Percentiles rank a stretch among this genome's conserved stretches.
These are phyloP conservation scores for Macrotis lagotis DNA, from an alignment of 2,113 vertebrate genomes.

Conservation along the genomic window DNA sequence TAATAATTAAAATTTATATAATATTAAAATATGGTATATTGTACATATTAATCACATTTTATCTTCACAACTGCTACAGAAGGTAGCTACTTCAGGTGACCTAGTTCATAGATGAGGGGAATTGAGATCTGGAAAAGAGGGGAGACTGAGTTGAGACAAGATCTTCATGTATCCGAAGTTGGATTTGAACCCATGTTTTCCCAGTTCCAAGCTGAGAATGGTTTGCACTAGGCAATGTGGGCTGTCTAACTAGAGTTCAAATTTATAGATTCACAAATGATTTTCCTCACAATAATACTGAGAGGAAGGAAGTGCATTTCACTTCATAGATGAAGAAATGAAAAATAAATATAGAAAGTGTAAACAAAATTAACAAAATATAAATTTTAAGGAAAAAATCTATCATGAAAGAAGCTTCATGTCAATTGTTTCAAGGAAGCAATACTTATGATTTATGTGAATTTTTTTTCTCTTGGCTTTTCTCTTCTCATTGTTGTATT, in stretches of 20 bases:
- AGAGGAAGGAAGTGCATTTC: not conserved
- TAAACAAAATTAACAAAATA: constrained; percentile 21
- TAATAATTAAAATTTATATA: not conserved
- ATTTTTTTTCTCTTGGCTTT: constrained; percentile 67
- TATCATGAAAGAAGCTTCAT: constrained; percentile 12
- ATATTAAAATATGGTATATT: not conserved
- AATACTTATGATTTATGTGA: constrained; percentile 62
- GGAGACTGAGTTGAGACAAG: not conserved
- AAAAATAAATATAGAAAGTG: constrained; percentile 28
- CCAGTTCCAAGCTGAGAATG: not conserved
- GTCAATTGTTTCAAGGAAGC: constrained; percentile 37
- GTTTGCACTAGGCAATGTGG: not conserved
- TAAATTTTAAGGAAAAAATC: constrained; percentile 29
- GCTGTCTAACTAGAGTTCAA: constrained; percentile 32
- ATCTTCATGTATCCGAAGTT: not conserved
- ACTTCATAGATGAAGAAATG: not conserved
- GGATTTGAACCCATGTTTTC: not conserved
- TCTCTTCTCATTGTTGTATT: constrained; percentile 54
- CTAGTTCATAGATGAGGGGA: not conserved
- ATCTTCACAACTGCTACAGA: not conserved
- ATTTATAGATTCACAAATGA: not conserved
- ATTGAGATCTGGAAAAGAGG: not conserved
- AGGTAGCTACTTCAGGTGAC: not conserved
- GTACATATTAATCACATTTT: not conserved
- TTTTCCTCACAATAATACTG: not conserved